These are phyloP conservation scores for Agonum fuliginosum DNA, from an alignment of 2,888 invertebrate genomes.

Conservation along the genomic window DNA sequence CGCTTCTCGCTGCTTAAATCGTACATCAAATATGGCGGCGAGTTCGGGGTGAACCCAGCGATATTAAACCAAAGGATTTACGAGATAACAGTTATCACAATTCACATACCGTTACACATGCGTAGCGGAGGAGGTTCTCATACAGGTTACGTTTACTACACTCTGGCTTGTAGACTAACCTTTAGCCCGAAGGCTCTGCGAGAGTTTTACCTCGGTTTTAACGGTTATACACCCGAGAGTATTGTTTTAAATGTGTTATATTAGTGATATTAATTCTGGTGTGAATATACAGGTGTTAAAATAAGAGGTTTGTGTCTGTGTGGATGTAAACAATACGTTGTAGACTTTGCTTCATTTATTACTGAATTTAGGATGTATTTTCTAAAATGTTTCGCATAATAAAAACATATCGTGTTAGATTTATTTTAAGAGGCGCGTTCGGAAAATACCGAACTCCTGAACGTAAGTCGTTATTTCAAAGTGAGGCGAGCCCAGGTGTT, in stretches of 20 bases:
- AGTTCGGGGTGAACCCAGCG: background rate
- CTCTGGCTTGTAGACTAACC: background rate
- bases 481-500: too few species aligned
- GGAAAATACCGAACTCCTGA: too few species aligned
- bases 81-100: constrained; percentile 66
- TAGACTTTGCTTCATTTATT: background rate
- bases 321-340: background rate
- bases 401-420: too few species aligned
- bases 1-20: constrained; percentile 25
- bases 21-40: constrained; percentile 47
- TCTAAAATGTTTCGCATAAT: too few species aligned
- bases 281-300: constrained; percentile 10
- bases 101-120: constrained; percentile 66
- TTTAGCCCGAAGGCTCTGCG: background rate
- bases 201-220: background rate
- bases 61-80: constrained; percentile 64
- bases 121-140: background rate
- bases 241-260: background rate
- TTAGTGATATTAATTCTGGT: background rate
- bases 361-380: too few species aligned
- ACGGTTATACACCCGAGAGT: background rate
- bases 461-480: too few species aligned
- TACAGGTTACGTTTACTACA: background rate
- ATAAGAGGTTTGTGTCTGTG: background rate
- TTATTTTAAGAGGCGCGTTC: too few species aligned